Evolutionary conservation across 2,797 vertebrate genomes (phyloP).

Genomic region (Epinephelus awoara): DNA sequence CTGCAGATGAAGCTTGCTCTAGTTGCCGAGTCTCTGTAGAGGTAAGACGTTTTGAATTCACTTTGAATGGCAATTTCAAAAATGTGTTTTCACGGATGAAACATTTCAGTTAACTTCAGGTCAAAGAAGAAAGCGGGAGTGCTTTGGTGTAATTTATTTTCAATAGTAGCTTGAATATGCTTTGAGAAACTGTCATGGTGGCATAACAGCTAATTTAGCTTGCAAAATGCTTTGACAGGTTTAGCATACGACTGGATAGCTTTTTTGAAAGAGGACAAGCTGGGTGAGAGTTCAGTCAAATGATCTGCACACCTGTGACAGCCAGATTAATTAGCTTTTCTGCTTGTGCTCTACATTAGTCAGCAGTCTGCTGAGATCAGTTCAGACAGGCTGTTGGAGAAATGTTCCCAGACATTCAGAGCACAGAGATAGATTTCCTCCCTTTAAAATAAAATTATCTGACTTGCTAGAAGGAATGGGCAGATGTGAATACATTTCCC

Average conservation of each 20-base stretch:
- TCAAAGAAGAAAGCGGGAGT: background rate
- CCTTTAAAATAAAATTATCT: conserved; percentile 1
- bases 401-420: conserved; percentile 35
- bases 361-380: conserved; percentile 1
- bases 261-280: conserved; percentile 1
- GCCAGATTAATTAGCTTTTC: conserved; percentile 33
- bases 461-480: background rate
- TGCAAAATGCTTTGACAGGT: conserved; percentile 1
- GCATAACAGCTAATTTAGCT: background rate
- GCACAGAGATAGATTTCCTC: background rate
- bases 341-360: conserved; percentile 13
- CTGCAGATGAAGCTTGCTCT: background rate
- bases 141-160: background rate
- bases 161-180: background rate
- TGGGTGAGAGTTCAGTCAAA: conserved; percentile 19
- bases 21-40: background rate
- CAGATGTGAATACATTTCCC: background rate
- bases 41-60: background rate
- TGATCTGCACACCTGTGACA: conserved; percentile 46
- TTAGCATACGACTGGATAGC: background rate
- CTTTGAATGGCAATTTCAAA: background rate
- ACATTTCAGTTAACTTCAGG: background rate
- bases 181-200: conserved; percentile 1
- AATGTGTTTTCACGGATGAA: background rate
- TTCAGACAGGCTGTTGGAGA: background rate